Base-by-base conservation (phyloP, 2,888 invertebrate species). In the Mythimna vitellina region DNA sequence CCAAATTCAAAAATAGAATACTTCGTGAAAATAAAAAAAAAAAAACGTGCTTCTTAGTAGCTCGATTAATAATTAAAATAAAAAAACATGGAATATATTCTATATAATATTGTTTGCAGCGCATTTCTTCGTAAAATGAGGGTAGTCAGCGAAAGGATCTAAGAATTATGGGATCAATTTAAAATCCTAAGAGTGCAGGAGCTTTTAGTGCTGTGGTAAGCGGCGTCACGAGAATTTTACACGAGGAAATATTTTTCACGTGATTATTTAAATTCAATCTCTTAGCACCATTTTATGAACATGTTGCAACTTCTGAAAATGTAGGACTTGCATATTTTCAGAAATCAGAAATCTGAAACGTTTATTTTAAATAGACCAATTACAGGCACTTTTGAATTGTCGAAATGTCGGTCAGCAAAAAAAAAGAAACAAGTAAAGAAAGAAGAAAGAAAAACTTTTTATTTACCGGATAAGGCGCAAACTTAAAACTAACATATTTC, bases 151-250 rank as follows among this genome's bases (percentile, higher is more conserved):
- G 14, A 80, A 78, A 69, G 58, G 71, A 61, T 56, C 14, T 4
- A 49, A 78, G 71, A 81, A 67, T 76, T 78, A 81, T 83, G 65
- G 76, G 83, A 83, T 83, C 83, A 76, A 80, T 80, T 80, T 83
- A 72, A 74, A 79, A 76, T 70, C 62, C 80, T 65, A 46, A 51
- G 70, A 65, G 83, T 72, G 70, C 69, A 75, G 32, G 60, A 54
- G 51, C 57, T 69, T 78, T 70, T 73, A 81, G 73, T 25, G 25
- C 63, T 42, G 54, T 38, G 62, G 62, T 53, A 69, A 70, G 69
- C 69, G 64, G 35, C 68, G 57, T 64, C 57, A 66, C 56, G 38
- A 38, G 65, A 54, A 63, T 74, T 75, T 78, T 75, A 65, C 53
- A 69, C 54, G 35, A 54, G 69, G 38, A 68, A 57, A 68, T 62